These are phyloP conservation scores for Enteromius viviparus DNA, from an alignment of 2,797 vertebrate genomes.

Conservation along the genomic window DNA sequence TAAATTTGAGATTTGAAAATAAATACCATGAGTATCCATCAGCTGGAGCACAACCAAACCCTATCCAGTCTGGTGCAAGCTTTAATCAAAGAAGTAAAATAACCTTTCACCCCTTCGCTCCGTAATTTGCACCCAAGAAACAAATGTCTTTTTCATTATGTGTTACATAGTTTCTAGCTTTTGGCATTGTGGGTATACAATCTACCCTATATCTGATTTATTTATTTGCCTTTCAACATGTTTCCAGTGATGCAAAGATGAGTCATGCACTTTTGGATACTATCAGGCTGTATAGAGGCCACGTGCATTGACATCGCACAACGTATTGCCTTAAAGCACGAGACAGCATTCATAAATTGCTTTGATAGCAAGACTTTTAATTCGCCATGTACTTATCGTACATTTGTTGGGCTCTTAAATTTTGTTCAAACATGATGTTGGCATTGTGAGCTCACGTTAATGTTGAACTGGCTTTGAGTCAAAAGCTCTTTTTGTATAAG, in stretches of 20 bases:
- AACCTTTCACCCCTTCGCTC: no score
- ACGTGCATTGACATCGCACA: not conserved
- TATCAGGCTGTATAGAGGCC: not conserved
- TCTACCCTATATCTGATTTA: constrained; percentile 20
- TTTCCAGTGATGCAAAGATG: constrained; percentile 24
- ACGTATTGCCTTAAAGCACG: constrained; percentile 4
- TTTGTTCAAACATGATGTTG: constrained; percentile 10
- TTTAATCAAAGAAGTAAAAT: not conserved
- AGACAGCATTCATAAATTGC: not conserved
- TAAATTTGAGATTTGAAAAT: not conserved
- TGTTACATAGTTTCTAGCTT: constrained; percentile 3
- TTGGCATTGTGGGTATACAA: constrained; percentile 8
- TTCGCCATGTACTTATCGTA: not conserved
- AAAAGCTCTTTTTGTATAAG: constrained; percentile 17
- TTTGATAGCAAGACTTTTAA: not conserved
- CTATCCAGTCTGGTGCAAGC: not conserved
- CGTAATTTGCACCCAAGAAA: not conserved
- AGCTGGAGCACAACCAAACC: not conserved
- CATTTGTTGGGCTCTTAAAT: constrained; percentile 15
- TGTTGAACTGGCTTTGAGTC: not conserved
- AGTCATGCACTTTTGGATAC: not conserved
- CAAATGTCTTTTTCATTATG: not conserved
- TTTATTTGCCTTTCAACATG: constrained; percentile 32
- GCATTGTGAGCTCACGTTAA: constrained; percentile 22
- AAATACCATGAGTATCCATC: not conserved